These are phyloP conservation scores for Sympetrum striolatum DNA, from an alignment of 2,888 invertebrate species.

Conservation along the genomic window DNA sequence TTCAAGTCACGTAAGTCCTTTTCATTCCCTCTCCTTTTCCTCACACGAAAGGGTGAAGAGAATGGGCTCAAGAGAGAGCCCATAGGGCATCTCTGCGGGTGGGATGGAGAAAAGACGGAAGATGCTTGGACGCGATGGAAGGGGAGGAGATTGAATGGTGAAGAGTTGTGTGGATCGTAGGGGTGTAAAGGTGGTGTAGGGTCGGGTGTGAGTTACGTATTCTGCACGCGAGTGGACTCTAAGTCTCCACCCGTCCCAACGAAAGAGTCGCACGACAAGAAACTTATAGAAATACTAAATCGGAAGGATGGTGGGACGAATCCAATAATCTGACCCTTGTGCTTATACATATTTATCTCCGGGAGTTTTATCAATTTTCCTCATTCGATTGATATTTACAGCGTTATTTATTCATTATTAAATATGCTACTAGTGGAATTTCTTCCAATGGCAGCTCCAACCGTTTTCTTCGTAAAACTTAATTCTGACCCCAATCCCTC, in stretches of 20 bases:
- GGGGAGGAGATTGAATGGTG: not conserved
- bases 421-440: no score
- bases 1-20: not conserved
- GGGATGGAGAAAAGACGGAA: not conserved
- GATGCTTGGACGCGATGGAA: no score
- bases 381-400: no score
- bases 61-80: not conserved
- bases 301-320: not conserved
- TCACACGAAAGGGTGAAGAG: not conserved
- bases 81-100: not conserved
- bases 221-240: conserved; percentile 8
- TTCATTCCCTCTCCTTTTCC: not conserved
- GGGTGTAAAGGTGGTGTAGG: not conserved
- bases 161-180: not conserved
- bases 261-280: not conserved
- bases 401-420: no score
- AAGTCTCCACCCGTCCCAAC: not conserved
- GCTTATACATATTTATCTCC: no score
- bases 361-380: no score
- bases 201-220: not conserved
- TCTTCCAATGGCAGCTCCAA: no score
- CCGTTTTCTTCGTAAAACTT: no score
- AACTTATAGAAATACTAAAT: not conserved
- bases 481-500: no score
- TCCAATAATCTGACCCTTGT: not conserved